A percentile compares a stretch with the other conserved stretches of the same genome.
These are phyloP conservation scores for Lithobates sylvaticus DNA, from an alignment of 2,797 vertebrate species.

Conservation along the genomic window DNA sequence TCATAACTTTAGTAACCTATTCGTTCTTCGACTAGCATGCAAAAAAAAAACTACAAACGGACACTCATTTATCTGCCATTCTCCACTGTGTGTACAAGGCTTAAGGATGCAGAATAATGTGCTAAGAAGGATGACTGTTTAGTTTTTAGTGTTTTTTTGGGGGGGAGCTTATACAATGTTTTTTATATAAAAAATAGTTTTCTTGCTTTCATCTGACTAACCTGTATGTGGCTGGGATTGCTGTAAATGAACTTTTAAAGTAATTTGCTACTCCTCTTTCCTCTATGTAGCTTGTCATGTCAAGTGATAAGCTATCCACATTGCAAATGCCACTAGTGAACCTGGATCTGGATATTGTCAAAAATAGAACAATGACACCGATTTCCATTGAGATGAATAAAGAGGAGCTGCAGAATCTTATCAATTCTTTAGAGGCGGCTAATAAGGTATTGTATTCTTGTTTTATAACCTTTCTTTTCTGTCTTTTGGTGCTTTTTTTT, in stretches of 20 bases:
- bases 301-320: constrained; percentile 93
- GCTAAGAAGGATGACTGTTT: too few species aligned
- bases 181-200: not conserved
- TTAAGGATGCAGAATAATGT: too few species aligned
- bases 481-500: not conserved
- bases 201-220: too few species aligned
- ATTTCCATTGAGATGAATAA: constrained; percentile 91
- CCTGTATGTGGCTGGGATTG: too few species aligned
- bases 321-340: constrained; percentile 91
- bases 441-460: constrained; percentile 85
- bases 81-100: too few species aligned
- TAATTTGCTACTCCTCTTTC: too few species aligned
- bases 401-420: constrained; percentile 89
- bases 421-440: constrained; percentile 89
- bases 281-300: constrained; percentile 85
- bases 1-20: too few species aligned
- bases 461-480: not conserved
- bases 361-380: constrained; percentile 79
- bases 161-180: not conserved
- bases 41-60: too few species aligned
- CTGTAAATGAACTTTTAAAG: too few species aligned
- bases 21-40: too few species aligned
- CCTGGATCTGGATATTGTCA: constrained; percentile 87
- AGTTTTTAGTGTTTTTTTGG: not conserved
- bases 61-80: too few species aligned